Base-by-base conservation (phyloP, 92 coral and sea anemone genomes). In the Zoanthus solanderi region DNA sequence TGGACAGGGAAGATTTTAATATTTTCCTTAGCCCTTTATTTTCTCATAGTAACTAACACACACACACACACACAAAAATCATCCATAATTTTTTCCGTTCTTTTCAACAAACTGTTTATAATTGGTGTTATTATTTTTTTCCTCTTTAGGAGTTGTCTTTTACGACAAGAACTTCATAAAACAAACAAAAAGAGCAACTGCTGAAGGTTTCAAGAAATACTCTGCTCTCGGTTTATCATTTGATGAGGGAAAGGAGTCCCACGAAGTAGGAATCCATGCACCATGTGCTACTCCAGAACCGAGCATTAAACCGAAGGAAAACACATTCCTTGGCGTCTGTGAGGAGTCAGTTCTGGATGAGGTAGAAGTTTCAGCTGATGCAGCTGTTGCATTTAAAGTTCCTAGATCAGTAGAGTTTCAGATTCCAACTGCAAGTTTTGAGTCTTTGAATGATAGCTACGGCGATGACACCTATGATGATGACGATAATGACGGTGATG, bases 251-350 rank as follows among this genome's bases (percentile, higher is more conserved):
- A 75, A 78, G 42, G 76, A 76, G 11, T n/a, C 73, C 56, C 52
- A 50, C 18, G 71, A 80, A 9, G 28, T 82, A 29, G 94, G 93
- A 3, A 91, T 90, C 15, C 88, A 34, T 23, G 85, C 96, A 45
- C 98, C 98, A 8, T 84, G 93, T 11, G 90, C 89, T 4, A 93
- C 95, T 12, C 98, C 98, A 28, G 98, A 94, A 68, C 80, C 78
- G 68, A 71, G 61, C 57, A 58, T 58, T 68, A 83, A 23, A 46
- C 86, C 31, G 7, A 77, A 88, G n/a, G 78, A 75, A 52, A 50
- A 56, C 16, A 68, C 56, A 58, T 46, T 29, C 4, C 31, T 34
- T 32, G 90, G 85, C 12, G 75, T 87, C 0, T 75, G n/a, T 14
- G 92, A 91, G 54, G 92, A 93, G 78, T 82, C 60, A 6, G 32